A percentile compares a stretch with the other conserved stretches of the same genome.
Conservation (phyloP, 2,888 invertebrate species). For the Zaprionus obscuricornis region DNA sequence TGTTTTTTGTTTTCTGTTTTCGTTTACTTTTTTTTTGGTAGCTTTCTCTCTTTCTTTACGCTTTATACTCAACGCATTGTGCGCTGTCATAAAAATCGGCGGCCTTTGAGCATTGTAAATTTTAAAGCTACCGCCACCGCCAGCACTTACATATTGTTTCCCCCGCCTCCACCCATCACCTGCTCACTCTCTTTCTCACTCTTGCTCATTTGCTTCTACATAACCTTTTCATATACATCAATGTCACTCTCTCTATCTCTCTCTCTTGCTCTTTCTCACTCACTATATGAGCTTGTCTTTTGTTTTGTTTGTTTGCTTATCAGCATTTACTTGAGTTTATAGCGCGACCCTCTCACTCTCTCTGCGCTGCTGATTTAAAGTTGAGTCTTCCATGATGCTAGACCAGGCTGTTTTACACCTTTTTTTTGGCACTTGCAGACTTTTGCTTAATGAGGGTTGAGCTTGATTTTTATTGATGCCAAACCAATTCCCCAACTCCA, state of each 20-base stretch:
- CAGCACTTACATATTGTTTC: not conserved
- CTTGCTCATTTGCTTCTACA: no score
- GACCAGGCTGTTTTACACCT: constrained; percentile 33
- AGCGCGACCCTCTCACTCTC: constrained; percentile 17
- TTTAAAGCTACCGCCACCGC: constrained; percentile 41
- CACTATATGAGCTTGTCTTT: no score
- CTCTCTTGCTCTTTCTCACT: no score
- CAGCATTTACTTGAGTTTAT: constrained; percentile 45
- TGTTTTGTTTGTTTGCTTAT: constrained; percentile 7
- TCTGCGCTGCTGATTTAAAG: constrained; percentile 46
- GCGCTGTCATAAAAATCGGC: constrained; percentile 62
- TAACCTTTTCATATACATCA: no score
- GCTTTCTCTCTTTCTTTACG: constrained; percentile 37
- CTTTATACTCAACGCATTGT: no score
- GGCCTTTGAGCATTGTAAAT: constrained; percentile 61
- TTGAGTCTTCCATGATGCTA: constrained; percentile 25
- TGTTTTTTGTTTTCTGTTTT: constrained; percentile 40
- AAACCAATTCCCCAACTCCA: no score
- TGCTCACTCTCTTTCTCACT: no score
- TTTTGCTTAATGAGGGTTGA: constrained; percentile 51
- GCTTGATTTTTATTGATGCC: constrained; percentile 40
- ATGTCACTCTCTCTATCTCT: not conserved
- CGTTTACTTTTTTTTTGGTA: no score
- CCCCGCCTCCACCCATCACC: not conserved
- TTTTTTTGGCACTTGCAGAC: constrained; percentile 19